Evolutionary conservation across 2,797 vertebrate species (phyloP).

Genomic region (Paedocypris micromegethes): DNA sequence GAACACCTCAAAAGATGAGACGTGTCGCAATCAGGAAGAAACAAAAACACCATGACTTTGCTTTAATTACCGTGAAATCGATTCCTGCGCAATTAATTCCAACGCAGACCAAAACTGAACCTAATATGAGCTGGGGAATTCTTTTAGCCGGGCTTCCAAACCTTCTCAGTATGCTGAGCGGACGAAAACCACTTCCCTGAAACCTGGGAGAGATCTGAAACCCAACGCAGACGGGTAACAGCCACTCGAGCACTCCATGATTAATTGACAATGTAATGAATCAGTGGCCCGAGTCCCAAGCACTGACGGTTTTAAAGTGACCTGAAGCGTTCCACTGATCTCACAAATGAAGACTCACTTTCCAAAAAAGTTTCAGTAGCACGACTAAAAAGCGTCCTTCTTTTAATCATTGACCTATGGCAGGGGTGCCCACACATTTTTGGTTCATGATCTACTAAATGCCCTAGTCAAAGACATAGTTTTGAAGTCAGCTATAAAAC

Average conservation of each 20-base stretch:
- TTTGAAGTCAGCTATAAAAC: no score
- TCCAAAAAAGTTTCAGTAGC: conserved; percentile 7
- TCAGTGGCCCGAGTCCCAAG: conserved; percentile 25
- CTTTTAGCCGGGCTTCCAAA: neutral
- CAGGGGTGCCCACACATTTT: no score
- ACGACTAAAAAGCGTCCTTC: no score
- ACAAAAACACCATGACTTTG: neutral
- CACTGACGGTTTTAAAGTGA: conserved; percentile 32
- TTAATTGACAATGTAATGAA: conserved; percentile 31
- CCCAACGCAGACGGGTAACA: neutral
- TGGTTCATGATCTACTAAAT: no score
- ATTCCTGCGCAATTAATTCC: neutral
- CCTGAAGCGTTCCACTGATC: conserved; percentile 31
- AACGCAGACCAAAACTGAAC: neutral
- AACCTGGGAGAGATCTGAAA: neutral
- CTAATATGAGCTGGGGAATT: conserved; percentile 1
- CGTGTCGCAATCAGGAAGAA: neutral
- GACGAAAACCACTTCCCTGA: conserved; percentile 7
- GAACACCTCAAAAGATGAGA: neutral
- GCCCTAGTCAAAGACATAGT: no score
- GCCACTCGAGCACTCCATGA: conserved; percentile 10
- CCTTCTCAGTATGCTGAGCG: conserved; percentile 4
- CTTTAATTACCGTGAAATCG: neutral
- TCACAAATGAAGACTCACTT: conserved; percentile 12
- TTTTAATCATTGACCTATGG: no score